Evolutionary conservation across 1,140 invertebrate species (phyloP).

Genomic region (Diorhabda elongata): DNA sequence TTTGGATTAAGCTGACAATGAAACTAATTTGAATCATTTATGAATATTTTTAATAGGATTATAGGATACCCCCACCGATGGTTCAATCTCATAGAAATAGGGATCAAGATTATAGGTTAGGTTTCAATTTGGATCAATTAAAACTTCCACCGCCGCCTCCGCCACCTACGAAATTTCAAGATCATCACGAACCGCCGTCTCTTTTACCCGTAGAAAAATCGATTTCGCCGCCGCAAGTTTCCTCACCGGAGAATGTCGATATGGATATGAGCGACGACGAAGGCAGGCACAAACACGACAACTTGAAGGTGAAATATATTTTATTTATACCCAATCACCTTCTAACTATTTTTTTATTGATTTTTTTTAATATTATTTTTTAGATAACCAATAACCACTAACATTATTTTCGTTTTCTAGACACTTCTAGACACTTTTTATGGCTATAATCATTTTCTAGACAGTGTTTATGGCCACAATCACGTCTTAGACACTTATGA

Average conservation of each 20-base stretch:
- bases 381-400: neutral
- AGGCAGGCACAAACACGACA: neutral
- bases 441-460: neutral
- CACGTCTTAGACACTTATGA: neutral
- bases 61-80: slow-evolving; percentile 12
- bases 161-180: slow-evolving; percentile 27
- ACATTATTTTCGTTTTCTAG: neutral
- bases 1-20: no score
- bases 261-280: slow-evolving; percentile 70
- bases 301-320: slow-evolving; percentile 9
- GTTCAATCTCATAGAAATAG: neutral
- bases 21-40: no score
- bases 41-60: slow-evolving; percentile 9
- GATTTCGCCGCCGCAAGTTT: slow-evolving; percentile 37
- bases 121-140: slow-evolving; percentile 35
- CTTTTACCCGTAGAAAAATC: neutral
- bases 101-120: slow-evolving; percentile 42
- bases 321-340: neutral
- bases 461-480: neutral
- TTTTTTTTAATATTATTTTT: neutral
- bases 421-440: neutral
- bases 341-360: neutral
- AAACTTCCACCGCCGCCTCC: slow-evolving; percentile 42
- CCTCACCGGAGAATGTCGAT: slow-evolving; percentile 63
- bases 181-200: neutral